These are phyloP conservation scores for Callinectes sapidus DNA, from an alignment of 2,888 invertebrate species.

Conservation along the genomic window DNA sequence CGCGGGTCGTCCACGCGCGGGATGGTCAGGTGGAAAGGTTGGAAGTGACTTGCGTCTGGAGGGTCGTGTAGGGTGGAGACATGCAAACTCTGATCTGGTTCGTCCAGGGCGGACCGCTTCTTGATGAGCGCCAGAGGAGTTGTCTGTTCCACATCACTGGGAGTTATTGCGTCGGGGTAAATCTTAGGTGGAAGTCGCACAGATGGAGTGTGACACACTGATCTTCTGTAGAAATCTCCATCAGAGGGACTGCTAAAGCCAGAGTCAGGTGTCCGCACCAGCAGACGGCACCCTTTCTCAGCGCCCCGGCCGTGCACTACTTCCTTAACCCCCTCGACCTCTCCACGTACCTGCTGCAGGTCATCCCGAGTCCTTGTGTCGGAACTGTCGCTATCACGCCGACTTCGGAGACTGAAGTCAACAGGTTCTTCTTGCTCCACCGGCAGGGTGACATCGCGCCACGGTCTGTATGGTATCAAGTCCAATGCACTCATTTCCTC, in stretches of 20 bases:
- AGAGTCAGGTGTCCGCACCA: conserved; percentile 72
- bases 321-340: conserved; percentile 56
- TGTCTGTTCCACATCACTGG: conserved; percentile 63
- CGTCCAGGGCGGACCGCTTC: conserved; percentile 39
- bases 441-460: conserved; percentile 48
- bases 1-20: conserved; percentile 64
- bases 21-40: conserved; percentile 56
- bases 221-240: conserved; percentile 67
- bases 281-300: conserved; percentile 63
- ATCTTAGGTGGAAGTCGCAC: conserved; percentile 47
- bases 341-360: conserved; percentile 49
- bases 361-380: conserved; percentile 40
- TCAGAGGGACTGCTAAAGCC: conserved; percentile 72
- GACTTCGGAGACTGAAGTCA: conserved; percentile 69
- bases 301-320: conserved; percentile 53
- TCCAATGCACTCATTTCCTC: conserved; percentile 70
- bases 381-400: conserved; percentile 48
- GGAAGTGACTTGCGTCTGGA: conserved; percentile 55
- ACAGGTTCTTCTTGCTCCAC: conserved; percentile 70
- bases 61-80: conserved; percentile 36
- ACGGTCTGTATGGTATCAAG: conserved; percentile 61
- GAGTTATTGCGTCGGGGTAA: conserved; percentile 48
- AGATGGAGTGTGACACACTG: conserved; percentile 55
- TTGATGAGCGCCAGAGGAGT: conserved; percentile 68
- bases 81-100: conserved; percentile 9